Base-by-base conservation (phyloP, 2,113 vertebrate species). In the Mustela nigripes region DNA sequence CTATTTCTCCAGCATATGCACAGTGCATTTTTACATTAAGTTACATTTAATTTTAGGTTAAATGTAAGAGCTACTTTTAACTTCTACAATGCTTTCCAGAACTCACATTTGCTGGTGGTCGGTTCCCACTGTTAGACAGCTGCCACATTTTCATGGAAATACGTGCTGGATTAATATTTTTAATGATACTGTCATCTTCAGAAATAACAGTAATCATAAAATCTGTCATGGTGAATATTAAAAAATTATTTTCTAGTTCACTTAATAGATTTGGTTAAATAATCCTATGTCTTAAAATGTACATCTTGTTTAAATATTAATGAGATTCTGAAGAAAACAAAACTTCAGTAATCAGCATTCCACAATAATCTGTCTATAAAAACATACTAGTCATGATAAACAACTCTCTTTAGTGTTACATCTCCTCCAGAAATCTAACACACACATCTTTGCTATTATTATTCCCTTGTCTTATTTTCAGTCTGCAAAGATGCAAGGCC, bases 101-200 rank as follows among this genome's bases (percentile, higher is more conserved):
- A 99, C 99, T 99, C 97, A 99, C 99, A 96, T 98, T 98, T 93
- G 91, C 0, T 94, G 99, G 98, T 39, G 98, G 98, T 21, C 83
- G 97, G 7, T 53, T 86, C 60, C 91, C 98, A 28, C 79, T 92
- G 11, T 85, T 93, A 7, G 74, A 98, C 5, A 98, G 98, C 95
- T 98, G 98, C 99, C 99, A 99, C 96, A 99, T 98, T 79, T 98
- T 99, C 99, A 99, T 99, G 89, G 98, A 99, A 83, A 99, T 98
- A 58, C 97, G 98, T 65, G 98, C 98, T 36, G 99, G 98, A 94
- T 98, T 99, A 89, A 99, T 99, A 89, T 98, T 99, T 95, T 98
- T 99, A 91, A 99, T 99, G 50, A 99, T 98, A 65, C 92, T 99
- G 16, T 99, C 99, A 89, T 99, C 99, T 97, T 99, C 99, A 86